phyloP scores from a whole-genome alignment of 2,888 invertebrate species.

The Chalcosyrphus nemorum region DNA sequence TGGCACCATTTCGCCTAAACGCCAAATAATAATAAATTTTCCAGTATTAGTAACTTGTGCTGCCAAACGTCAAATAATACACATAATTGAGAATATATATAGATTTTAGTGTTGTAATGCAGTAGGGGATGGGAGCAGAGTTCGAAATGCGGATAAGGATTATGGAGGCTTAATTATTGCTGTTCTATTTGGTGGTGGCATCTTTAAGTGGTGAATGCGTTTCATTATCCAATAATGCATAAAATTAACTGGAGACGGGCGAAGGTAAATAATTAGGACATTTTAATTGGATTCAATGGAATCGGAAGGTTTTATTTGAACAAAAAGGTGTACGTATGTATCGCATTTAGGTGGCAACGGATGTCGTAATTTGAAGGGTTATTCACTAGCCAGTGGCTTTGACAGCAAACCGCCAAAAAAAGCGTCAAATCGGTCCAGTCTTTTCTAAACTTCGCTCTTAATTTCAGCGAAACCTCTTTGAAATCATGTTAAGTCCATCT shows the following conservation, averaged over 20 bases:
- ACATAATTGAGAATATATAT: not conserved
- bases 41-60: slow-evolving; percentile 48
- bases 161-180: slow-evolving; percentile 35
- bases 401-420: no score
- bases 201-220: slow-evolving; percentile 11
- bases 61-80: slow-evolving; percentile 19
- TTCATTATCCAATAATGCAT: no score
- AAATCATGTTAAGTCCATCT: no score
- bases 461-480: no score
- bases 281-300: slow-evolving; percentile 43
- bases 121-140: not conserved
- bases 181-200: slow-evolving; percentile 19
- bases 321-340: no score
- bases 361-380: no score
- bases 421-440: no score
- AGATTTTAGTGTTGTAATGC: slow-evolving; percentile 39
- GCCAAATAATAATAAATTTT: slow-evolving; percentile 62
- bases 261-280: not conserved
- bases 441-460: no score
- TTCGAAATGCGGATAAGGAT: slow-evolving; percentile 6
- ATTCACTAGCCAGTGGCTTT: no score
- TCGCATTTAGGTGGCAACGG: no score
- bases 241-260: not conserved
- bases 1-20: slow-evolving; percentile 88
- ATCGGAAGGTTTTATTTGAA: no score